Evolutionary conservation across 2,797 vertebrate genomes (phyloP), one percentile per base, ranked within the genome.

Genomic region (Microctenopoma steveboyesi): DNA sequence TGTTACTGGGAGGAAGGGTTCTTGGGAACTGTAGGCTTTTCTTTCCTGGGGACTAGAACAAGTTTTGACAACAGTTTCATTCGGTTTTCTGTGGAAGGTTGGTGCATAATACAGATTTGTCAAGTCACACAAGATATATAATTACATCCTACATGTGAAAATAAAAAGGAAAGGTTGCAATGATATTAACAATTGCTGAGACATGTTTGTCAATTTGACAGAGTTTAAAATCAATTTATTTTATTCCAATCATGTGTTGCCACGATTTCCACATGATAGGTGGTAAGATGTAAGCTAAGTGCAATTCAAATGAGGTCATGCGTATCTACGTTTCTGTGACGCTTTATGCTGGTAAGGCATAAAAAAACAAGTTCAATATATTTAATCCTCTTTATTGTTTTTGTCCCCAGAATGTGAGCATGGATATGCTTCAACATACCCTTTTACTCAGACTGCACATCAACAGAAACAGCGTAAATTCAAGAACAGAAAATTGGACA

Each of bases 381-480:
- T 74, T 39, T 68, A 68, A 78, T 77, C 47, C 30, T 74, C 50
- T 72, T 55, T 37, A 61, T 73, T 18, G 76, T 55, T 56, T 56
- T 37, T 42, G 85, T 79, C 83, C 64, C 37, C 92, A 98, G 97
- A 98, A 88, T 97, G 95, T 4, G 97, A 98, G 89, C 97, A 98
- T 55, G 97, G 97, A 49, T 98, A 98, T 55, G 97, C 97, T 64
- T 98, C 97, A 2, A 86, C 95, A 40, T 96, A 95, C 76, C 95
- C 96, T 30, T 93, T 92, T 25, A 84, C 91, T 69, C 92, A 95
- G 72, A 93, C 90, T 64, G 86, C 92, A 79, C 95, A 94, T 70
- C 93, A 95, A 52, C 95, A 95, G 88, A 96, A 92, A 91, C 95
- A 72, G 91, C 95, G 90, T 4, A 92, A 92, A 85, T 92, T 93